Conservation (phyloP, 2,797 vertebrate species). For the Gadopsis marmoratus region DNA sequence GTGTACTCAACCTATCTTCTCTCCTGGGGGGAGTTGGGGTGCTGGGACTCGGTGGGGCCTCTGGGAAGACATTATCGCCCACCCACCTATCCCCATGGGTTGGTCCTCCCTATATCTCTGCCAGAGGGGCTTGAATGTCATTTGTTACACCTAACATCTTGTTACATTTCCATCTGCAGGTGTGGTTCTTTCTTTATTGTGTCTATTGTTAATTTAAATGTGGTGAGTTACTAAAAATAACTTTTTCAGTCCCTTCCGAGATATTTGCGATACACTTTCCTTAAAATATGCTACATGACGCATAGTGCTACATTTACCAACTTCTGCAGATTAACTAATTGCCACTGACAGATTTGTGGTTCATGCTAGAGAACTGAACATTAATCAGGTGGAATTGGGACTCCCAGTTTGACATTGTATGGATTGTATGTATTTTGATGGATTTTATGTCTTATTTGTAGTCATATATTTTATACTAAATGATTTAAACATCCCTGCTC, state of each 20-base stretch:
- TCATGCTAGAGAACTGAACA: not conserved
- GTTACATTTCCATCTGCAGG: constrained; percentile 59
- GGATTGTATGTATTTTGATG: not conserved
- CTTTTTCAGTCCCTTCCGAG: not conserved
- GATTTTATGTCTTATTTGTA: not conserved
- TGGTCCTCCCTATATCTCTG: constrained; percentile 63
- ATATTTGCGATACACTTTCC: not conserved
- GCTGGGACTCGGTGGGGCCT: constrained; percentile 67
- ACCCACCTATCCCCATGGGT: constrained; percentile 75
- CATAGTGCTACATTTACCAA: not conserved
- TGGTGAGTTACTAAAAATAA: constrained; percentile 11
- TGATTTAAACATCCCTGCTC: not conserved
- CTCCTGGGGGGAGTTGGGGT: constrained; percentile 65
- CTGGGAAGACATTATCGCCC: constrained; percentile 81
- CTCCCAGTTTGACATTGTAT: not conserved
- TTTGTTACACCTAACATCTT: constrained; percentile 77
- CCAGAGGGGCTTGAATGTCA: constrained; percentile 67
- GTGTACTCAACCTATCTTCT: constrained; percentile 66
- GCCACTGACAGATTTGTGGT: constrained; percentile 9
- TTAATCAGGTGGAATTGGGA: not conserved
- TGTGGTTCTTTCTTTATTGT: constrained; percentile 45
- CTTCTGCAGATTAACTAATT: not conserved
- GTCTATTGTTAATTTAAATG: constrained; percentile 41
- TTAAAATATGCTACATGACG: not conserved
- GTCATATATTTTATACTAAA: not conserved